Evolutionary conservation across 2,113 vertebrate species (phyloP).

Genomic region (Athene cunicularia): DNA sequence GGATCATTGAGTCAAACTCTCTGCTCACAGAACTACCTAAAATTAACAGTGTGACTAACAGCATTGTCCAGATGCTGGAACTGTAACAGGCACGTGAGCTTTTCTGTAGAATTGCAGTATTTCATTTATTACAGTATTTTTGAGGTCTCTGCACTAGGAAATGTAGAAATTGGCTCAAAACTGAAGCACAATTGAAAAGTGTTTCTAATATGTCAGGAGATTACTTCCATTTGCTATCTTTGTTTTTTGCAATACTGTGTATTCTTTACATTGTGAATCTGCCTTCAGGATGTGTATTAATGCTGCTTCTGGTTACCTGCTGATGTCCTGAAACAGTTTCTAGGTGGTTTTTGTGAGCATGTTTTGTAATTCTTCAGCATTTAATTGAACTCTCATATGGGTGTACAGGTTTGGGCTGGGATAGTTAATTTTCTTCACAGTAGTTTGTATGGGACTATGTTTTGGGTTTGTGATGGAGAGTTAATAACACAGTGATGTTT

Average conservation of each 20-base stretch:
- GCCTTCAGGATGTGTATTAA: background rate
- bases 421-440: background rate
- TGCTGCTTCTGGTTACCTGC: background rate
- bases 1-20: background rate
- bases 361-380: background rate
- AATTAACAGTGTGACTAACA: background rate
- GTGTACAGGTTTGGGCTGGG: background rate
- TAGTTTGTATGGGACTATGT: background rate
- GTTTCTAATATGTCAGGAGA: background rate
- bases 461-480: background rate
- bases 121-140: background rate
- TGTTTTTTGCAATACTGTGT: accelerated
- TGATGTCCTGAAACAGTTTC: background rate
- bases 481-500: background rate
- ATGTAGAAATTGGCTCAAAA: background rate
- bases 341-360: background rate
- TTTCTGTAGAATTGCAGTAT: background rate
- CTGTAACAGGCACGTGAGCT: background rate
- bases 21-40: background rate
- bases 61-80: background rate
- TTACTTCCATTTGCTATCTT: background rate
- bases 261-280: background rate
- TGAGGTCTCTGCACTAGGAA: background rate
- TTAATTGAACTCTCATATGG: background rate
- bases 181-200: background rate